phyloP scores from a whole-genome alignment of 2,888 invertebrate species.

The Lysandra coridon region DNA sequence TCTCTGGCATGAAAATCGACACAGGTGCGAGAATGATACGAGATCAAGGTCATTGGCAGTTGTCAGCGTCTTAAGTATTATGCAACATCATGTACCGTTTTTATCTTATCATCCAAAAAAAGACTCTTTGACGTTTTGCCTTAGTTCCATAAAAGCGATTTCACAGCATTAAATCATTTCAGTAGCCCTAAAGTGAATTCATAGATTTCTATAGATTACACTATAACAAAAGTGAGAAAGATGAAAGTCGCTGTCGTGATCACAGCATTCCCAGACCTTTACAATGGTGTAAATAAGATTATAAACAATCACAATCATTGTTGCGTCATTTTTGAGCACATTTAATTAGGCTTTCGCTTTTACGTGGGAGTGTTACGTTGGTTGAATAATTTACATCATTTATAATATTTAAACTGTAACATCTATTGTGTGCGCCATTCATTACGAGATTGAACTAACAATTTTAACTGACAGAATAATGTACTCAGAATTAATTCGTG shows the following conservation, averaged over 20 bases:
- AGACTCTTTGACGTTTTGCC: background rate
- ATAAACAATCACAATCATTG: conserved; percentile 18
- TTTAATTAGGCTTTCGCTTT: conserved; percentile 58
- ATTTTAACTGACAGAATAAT: background rate
- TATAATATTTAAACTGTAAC: conserved; percentile 23
- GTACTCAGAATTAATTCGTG: no score
- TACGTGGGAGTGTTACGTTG: conserved; percentile 38
- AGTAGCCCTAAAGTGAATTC: background rate
- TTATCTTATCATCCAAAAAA: background rate
- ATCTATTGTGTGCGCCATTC: conserved; percentile 10
- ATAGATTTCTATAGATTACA: conserved; percentile 37
- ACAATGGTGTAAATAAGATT: conserved; percentile 43
- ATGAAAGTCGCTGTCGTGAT: conserved; percentile 54
- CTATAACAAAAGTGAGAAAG: conserved; percentile 59
- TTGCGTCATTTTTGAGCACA: conserved; percentile 46
- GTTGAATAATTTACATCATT: conserved; percentile 16
- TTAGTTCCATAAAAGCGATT: background rate
- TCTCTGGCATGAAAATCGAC: no score
- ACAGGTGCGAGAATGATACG: no score
- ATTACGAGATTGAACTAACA: background rate
- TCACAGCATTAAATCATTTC: background rate
- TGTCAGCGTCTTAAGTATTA: background rate
- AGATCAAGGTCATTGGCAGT: no score
- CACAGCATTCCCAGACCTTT: conserved; percentile 49
- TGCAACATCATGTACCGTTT: background rate